These are phyloP conservation scores for Sepiola atlantica DNA, from an alignment of 2,888 invertebrate genomes.

Conservation along the genomic window DNA sequence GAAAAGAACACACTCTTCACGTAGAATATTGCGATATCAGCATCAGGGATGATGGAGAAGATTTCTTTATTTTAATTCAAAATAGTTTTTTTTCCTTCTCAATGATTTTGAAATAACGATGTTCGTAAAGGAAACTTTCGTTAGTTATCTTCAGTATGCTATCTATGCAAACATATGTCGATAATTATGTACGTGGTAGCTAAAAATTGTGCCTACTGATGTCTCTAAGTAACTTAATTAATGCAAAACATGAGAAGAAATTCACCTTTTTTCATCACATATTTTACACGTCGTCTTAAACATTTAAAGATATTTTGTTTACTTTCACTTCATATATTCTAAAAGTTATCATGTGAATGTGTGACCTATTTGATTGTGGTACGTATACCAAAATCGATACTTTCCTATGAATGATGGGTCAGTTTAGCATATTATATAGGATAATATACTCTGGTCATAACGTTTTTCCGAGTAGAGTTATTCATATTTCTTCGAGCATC, in stretches of 20 bases:
- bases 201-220: not conserved
- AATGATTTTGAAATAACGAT: not conserved
- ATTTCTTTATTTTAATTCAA: not conserved
- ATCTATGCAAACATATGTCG: not conserved
- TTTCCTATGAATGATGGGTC: not conserved
- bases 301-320: too few species aligned
- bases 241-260: not conserved
- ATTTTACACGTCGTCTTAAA: too few species aligned
- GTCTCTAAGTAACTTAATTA: not conserved
- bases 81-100: not conserved
- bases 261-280: not conserved
- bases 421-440: not conserved
- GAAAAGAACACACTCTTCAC: not conserved
- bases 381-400: not conserved
- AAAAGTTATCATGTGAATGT: not conserved
- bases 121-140: not conserved
- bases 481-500: not conserved
- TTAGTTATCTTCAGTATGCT: not conserved
- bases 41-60: not conserved
- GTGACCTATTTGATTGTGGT: conserved; percentile 4
- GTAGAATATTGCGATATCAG: not conserved
- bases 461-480: conserved; percentile 7
- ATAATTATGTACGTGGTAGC: not conserved
- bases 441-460: not conserved
- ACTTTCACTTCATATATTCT: not conserved